Base-by-base conservation (phyloP, 2,888 invertebrate genomes). In the Drosophila subquinaria region DNA sequence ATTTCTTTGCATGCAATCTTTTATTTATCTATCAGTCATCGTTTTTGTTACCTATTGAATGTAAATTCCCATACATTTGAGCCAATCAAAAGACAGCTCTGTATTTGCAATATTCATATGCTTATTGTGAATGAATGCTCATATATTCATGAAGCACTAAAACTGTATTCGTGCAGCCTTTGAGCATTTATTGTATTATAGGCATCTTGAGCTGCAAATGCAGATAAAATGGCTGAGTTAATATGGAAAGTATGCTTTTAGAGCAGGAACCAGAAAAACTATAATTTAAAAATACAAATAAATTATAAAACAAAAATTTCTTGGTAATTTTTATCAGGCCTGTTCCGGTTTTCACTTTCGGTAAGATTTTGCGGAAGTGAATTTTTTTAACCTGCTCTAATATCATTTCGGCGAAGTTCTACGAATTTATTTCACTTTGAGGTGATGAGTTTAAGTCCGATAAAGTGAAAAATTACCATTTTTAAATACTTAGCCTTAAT, bases 21-120 rank as follows among this genome's bases (percentile, higher is more conserved):
- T 9, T 30, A 47, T 33, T 51, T 67, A 52, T 47, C 36, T 73
- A 47, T 51, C 23, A 30, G 20, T 51, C 23, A 30, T 23, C 50
- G 63, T 33, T 42, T 15, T 45, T 55, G 43, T 52, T 33, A 20
- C 38, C 52, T 63, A 64, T 78, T 68, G 60, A 78, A 42, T 27
- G 1, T 30, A 17, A 11, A 42, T 4, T 38, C 17, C 9, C 8
- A 36, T 4, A 43, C n/a, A 9, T n/a, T n/a, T 38, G n/a, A 38
- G 15, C 15, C 13, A 13, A 3, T 10, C 27, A 51, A 15, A 36
- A 10, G 36, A 56, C 11, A 42, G 20, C 17, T 63, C 36, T 64
- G 64, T 36, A 53, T 64, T 42, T 30, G 53, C 59, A 55, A 59
- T 72, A 63, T 68, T 65, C 43, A 64, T 53, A 38, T 66, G 53